Evolutionary conservation across 2,888 invertebrate species (phyloP).

Genomic region (Agrotis ipsilon): DNA sequence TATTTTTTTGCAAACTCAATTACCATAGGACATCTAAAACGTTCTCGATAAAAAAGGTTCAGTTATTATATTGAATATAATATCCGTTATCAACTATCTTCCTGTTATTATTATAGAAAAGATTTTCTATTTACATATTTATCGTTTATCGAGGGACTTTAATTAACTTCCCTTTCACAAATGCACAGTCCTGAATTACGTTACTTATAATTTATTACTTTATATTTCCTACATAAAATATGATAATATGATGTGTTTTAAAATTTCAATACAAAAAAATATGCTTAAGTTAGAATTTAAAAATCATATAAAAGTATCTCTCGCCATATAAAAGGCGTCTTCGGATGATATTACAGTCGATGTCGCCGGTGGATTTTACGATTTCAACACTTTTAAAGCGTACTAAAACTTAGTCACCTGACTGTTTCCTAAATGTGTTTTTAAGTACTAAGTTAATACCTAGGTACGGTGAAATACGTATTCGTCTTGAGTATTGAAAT

Average conservation of each 20-base stretch:
- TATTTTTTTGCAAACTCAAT: too few species aligned
- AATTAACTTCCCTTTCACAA: too few species aligned
- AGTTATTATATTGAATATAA: too few species aligned
- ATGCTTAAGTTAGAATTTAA: constrained; percentile 67
- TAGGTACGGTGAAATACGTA: too few species aligned
- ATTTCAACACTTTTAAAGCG: constrained; percentile 69
- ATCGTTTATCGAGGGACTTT: neutral
- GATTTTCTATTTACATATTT: too few species aligned
- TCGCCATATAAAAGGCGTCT: constrained; percentile 61
- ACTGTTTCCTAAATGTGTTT: constrained; percentile 55
- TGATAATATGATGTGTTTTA: constrained; percentile 23
- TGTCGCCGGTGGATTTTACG: constrained; percentile 73
- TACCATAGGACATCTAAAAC: too few species aligned
- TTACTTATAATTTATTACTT: neutral
- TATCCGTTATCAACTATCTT: too few species aligned
- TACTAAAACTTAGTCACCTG: constrained; percentile 73
- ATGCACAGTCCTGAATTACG: neutral
- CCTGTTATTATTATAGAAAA: too few species aligned
- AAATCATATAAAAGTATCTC: constrained; percentile 69
- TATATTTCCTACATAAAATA: neutral
- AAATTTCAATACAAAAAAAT: constrained; percentile 51
- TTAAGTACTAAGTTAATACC: constrained; percentile 45
- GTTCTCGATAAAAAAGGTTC: too few species aligned
- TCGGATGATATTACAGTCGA: constrained; percentile 70
- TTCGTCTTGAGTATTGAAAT: too few species aligned